phyloP scores from a whole-genome alignment of 2,113 vertebrate species.

The Tragelaphus imberbis region DNA sequence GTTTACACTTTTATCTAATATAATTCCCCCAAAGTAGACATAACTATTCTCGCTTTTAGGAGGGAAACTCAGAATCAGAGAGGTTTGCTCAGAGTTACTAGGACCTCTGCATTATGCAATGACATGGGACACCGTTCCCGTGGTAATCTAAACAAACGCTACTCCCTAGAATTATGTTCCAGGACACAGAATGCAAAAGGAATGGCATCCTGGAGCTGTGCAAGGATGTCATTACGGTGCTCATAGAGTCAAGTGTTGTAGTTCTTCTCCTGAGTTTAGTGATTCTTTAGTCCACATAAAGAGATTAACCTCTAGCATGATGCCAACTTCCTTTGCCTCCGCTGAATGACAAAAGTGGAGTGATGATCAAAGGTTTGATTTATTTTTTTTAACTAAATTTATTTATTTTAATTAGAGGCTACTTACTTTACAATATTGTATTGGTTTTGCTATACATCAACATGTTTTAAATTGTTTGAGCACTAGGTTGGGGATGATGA shows the following conservation, averaged over 20 bases:
- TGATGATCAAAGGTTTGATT: neutral
- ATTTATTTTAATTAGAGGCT: too few species aligned
- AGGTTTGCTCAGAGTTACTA: neutral
- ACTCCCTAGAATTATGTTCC: neutral
- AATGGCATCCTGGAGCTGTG: too few species aligned
- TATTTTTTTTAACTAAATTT: too few species aligned
- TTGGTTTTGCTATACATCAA: too few species aligned
- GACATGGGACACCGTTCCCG: neutral
- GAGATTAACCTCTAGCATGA: neutral
- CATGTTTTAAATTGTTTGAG: neutral
- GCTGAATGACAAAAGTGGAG: neutral
- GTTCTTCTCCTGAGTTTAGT: neutral
- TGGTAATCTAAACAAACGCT: neutral
- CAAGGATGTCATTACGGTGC: neutral
- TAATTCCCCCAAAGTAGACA: neutral
- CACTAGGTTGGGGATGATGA: neutral
- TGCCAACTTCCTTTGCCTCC: neutral
- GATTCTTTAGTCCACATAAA: neutral
- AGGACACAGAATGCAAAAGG: neutral
- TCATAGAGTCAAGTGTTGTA: neutral
- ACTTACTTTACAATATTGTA: too few species aligned
- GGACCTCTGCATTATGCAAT: neutral
- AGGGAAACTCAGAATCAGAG: neutral
- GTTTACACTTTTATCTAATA: neutral
- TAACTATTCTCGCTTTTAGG: neutral